Evolutionary conservation across 1,140 invertebrate species (phyloP), one percentile per base, ranked within the genome.

Genomic region (Scaptomyza graminum): DNA sequence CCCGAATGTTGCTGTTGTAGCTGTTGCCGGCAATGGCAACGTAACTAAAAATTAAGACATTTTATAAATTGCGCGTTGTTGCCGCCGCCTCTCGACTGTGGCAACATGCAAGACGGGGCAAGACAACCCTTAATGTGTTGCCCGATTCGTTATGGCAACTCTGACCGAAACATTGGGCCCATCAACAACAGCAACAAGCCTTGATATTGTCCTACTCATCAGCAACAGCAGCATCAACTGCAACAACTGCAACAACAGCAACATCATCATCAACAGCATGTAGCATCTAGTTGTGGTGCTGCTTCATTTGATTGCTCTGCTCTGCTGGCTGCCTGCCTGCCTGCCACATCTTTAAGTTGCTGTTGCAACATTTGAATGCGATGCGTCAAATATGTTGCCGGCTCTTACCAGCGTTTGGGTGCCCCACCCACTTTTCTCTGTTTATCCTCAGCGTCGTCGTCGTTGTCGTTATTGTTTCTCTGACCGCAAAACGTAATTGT

Each of bases 51-150:
- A 88, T 88, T 88, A 88, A 88, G 83, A 88, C 83, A 88, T 88
- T 88, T 88, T 88, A 88, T 88, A 88, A 88, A 88, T 88, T 88
- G 83, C 83, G 57, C 79, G 83, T 79, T 78, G 75, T 70, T 76
- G 71, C 56, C 63, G 68, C 67, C 62, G 60, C 64, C 62, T 62
- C 62, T 73, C 55, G 46, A 25, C 31, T 55, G 31, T 34, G 25
- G 51, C 8, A 15, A 28, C 15, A 39, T 56, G 43, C 43, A 28
- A 46, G 75, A 63, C 72, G 46, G 31, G 43, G 57, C 37, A 54
- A 62, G 64, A 68, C 80, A 79, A 87, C 82, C 71, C 71, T 74
- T 74, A 74, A 74, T 68, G 71, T 74, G 71, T 74, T 87, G 82
- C 71, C 55, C 79, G 77, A 88, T 85, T 88, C 83, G 83, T 88